Evolutionary conservation across 2,888 invertebrate species (phyloP).

Genomic region (Mimachlamys varia): DNA sequence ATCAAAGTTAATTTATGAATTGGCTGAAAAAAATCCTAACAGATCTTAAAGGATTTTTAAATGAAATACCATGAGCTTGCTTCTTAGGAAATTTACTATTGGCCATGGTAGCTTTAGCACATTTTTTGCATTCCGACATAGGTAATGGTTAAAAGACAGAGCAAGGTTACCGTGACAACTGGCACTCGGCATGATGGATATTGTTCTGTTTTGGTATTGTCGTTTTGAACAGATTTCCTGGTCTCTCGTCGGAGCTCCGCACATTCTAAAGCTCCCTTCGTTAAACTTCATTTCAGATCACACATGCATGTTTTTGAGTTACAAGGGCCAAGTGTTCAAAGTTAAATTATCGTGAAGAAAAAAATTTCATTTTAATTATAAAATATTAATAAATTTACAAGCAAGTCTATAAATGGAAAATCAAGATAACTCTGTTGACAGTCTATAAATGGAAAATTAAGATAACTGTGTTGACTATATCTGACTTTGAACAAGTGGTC

Average conservation of each 20-base stretch:
- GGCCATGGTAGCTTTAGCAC: not conserved
- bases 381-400: too few relatives aligned
- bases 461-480: too few relatives aligned
- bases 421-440: too few relatives aligned
- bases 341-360: not conserved
- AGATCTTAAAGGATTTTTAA: not conserved
- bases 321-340: not conserved
- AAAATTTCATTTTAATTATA: too few relatives aligned
- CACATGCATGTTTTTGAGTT: not conserved
- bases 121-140: not conserved
- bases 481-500: not conserved
- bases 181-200: not conserved
- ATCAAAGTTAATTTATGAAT: not conserved
- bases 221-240: not conserved
- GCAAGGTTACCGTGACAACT: conserved; percentile 8
- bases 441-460: too few relatives aligned
- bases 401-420: too few relatives aligned
- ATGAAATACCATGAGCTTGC: not conserved
- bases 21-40: not conserved
- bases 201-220: conserved; percentile 31
- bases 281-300: not conserved
- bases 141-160: conserved; percentile 15
- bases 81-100: not conserved
- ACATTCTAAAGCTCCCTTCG: not conserved
- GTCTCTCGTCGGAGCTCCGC: not conserved